phyloP scores from a whole-genome alignment of 2,888 invertebrate species.

The Drosophila fulvimacula region DNA sequence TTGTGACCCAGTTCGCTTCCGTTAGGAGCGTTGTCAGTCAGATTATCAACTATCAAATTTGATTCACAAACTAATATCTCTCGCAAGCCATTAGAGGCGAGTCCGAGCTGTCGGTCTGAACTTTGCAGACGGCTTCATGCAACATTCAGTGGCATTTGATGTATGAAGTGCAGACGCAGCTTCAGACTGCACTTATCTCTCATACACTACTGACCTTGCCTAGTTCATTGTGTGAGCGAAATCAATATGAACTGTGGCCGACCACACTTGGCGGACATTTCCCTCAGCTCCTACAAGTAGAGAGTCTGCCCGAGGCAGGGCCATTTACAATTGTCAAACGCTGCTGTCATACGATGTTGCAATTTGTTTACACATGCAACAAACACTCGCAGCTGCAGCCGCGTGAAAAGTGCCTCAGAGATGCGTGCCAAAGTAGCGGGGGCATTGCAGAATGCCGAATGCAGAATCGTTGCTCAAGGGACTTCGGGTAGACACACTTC shows the following conservation, averaged over 20 bases:
- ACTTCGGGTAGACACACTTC: conserved; percentile 16
- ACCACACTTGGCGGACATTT: conserved; percentile 22
- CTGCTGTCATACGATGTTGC: conserved; percentile 76
- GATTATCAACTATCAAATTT: conserved; percentile 75
- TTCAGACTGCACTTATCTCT: conserved; percentile 48
- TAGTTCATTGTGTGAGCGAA: conserved; percentile 19
- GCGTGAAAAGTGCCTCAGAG: conserved; percentile 31
- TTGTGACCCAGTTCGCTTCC: conserved; percentile 61
- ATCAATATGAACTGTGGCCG: conserved; percentile 50
- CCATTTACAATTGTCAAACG: conserved; percentile 79
- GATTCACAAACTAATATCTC: conserved; percentile 82
- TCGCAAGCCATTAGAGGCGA: conserved; percentile 76
- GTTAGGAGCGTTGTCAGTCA: conserved; percentile 68
- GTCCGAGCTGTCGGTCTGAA: conserved; percentile 33
- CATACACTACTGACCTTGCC: conserved; percentile 66
- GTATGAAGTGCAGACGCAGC: conserved; percentile 72
- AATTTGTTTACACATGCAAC: conserved; percentile 76
- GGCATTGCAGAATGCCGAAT: conserved; percentile 15
- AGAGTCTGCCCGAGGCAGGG: background rate
- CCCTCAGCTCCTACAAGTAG: background rate
- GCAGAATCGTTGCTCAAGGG: conserved; percentile 16
- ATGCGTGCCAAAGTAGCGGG: conserved; percentile 30
- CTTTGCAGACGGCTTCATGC: conserved; percentile 61
- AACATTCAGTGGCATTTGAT: conserved; percentile 63
- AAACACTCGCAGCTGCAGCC: conserved; percentile 35